Percentiles rank a stretch among this genome's conserved stretches.
Evolutionary conservation across 2,797 vertebrate species (phyloP).

Genomic region (Emys orbicularis): DNA sequence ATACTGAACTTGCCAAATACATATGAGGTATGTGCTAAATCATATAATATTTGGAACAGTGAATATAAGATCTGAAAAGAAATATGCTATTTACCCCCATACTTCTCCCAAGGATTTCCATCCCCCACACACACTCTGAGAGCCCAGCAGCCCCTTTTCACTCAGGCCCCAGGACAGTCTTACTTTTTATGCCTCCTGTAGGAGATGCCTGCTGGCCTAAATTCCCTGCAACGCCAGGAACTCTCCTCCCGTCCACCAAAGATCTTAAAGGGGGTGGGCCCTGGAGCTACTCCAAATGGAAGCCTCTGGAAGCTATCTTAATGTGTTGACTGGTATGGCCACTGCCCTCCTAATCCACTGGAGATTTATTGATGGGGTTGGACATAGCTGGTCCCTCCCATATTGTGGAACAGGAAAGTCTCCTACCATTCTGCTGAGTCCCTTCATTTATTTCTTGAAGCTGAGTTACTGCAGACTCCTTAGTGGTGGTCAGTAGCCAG

Average conservation of each 20-base stretch:
- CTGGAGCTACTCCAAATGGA: not conserved
- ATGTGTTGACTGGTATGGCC: fast-evolving
- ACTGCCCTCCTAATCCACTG: not conserved
- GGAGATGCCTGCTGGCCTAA: fast-evolving
- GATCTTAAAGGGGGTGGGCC: not conserved
- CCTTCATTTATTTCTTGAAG: not conserved
- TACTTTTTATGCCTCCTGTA: not conserved
- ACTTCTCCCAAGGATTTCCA: not conserved
- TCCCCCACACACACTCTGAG: not conserved
- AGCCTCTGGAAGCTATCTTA: not conserved
- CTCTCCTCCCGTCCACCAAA: fast-evolving
- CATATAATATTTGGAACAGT: not conserved
- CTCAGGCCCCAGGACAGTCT: not conserved
- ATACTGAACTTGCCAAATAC: fast-evolving
- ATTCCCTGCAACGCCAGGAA: not conserved
- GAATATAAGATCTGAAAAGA: not conserved
- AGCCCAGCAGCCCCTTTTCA: fast-evolving
- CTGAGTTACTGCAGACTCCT: fast-evolving
- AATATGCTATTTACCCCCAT: not conserved
- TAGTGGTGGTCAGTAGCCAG: not conserved
- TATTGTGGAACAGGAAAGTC: not conserved
- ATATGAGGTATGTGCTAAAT: not conserved
- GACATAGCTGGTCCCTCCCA: not conserved
- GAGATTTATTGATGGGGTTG: not conserved
- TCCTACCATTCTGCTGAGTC: not conserved